Conservation (phyloP, 2,888 invertebrate species). For the Creontiades dilutus region DNA sequence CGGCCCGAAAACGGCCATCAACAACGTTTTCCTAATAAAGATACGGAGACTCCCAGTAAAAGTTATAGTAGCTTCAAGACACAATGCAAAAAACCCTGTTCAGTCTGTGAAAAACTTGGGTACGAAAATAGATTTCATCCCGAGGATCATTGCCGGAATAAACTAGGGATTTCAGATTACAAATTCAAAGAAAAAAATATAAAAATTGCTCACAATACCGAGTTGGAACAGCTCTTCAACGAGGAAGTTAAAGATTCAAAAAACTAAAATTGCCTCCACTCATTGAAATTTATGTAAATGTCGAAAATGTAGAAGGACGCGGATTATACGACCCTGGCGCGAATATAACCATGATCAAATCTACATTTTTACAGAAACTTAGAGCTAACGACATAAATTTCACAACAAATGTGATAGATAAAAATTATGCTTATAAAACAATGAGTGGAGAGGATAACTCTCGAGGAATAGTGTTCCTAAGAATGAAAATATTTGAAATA, state of each 20-base stretch:
- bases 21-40: background rate
- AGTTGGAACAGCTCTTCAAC: conserved; percentile 21
- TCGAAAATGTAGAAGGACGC: conserved; percentile 35
- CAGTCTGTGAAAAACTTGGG: conserved; percentile 40
- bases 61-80: conserved; percentile 28
- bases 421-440: too few species aligned
- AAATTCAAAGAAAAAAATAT: conserved; percentile 56
- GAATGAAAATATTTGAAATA: conserved; percentile 57
- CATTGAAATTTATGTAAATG: conserved; percentile 15
- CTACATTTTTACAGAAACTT: conserved; percentile 53
- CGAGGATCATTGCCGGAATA: background rate
- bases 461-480: conserved; percentile 51
- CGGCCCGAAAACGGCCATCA: background rate
- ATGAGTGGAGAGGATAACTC: too few species aligned
- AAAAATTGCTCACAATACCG: conserved; percentile 27
- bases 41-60: background rate
- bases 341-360: conserved; percentile 50
- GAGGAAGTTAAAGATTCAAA: conserved; percentile 1
- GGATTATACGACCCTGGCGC: conserved; percentile 54
- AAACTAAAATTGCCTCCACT: conserved; percentile 48
- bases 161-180: conserved; percentile 9
- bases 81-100: conserved; percentile 5
- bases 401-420: conserved; percentile 44
- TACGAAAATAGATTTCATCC: conserved; percentile 55
- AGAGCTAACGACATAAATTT: conserved; percentile 47